Conservation (phyloP, 1,140 invertebrate species). For the Zaprionus taronus region DNA sequence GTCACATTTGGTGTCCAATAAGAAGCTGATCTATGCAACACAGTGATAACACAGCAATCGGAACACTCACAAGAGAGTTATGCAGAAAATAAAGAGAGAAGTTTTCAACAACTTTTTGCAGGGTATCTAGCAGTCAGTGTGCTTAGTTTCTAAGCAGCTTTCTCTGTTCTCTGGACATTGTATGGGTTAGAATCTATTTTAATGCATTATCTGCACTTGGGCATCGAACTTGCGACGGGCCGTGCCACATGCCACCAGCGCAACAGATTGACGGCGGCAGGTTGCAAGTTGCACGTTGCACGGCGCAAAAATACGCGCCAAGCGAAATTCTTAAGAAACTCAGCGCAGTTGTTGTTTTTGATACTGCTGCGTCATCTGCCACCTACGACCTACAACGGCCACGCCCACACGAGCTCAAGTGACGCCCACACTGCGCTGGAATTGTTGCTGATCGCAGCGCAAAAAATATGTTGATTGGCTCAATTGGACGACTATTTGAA, state of each 20-base stretch:
- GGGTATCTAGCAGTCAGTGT: neutral
- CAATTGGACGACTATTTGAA: conserved; percentile 84
- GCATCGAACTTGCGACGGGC: conserved; percentile 66
- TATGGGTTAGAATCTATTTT: conserved; percentile 63
- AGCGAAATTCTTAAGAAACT: conserved; percentile 1
- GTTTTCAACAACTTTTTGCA: neutral
- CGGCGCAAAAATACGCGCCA: conserved; percentile 6
- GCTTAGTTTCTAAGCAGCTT: neutral
- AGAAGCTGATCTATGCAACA: neutral
- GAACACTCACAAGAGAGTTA: too few species aligned
- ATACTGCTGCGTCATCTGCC: conserved; percentile 27
- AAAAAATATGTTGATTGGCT: conserved; percentile 77
- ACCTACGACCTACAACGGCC: conserved; percentile 24
- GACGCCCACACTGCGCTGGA: conserved; percentile 11
- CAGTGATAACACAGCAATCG: neutral
- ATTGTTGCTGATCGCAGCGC: conserved; percentile 41
- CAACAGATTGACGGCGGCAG: conserved; percentile 49
- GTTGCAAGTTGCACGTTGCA: conserved; percentile 47
- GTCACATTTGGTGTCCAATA: neutral
- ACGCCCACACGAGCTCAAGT: conserved; percentile 8
- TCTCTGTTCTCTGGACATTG: conserved; percentile 65
- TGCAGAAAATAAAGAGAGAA: neutral
- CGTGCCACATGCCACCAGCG: conserved; percentile 31
- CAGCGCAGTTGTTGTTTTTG: neutral
- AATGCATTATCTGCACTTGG: conserved; percentile 78